phyloP scores from a whole-genome alignment of 1,140 invertebrate species.

The Argopecten irradians region DNA sequence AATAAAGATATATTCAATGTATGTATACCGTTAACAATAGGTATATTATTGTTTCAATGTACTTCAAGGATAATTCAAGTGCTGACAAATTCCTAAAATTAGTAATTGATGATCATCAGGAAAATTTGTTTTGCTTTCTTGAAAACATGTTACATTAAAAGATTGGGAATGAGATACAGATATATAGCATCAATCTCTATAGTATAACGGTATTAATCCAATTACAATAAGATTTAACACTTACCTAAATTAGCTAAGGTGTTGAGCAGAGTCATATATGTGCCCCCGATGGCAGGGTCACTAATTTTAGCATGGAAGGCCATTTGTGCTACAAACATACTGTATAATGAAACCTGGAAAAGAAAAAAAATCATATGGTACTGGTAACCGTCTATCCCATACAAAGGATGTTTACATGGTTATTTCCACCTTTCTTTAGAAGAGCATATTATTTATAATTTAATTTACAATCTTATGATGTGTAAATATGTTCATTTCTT shows the following conservation, averaged over 20 bases:
- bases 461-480: not conserved
- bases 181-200: not conserved
- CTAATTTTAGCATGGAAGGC: conserved; percentile 90
- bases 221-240: conserved; percentile 21
- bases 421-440: not conserved
- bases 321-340: conserved; percentile 88
- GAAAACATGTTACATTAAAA: not conserved
- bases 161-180: not conserved
- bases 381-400: not conserved
- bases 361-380: conserved; percentile 29
- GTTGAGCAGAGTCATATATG: conserved; percentile 99
- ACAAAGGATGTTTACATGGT: too few species aligned
- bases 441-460: not conserved
- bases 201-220: not conserved
- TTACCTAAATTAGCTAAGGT: conserved; percentile 93
- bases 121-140: not conserved
- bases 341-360: conserved; percentile 75
- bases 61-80: too few species aligned
- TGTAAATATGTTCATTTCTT: not conserved
- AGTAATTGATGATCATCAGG: not conserved
- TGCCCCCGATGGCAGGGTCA: conserved; percentile 96
- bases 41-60: too few species aligned
- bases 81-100: not conserved
- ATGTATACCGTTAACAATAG: too few species aligned
- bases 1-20: not conserved